Base-by-base conservation (phyloP, 2,113 vertebrate species). In the Mormyrus iriodes region DNA sequence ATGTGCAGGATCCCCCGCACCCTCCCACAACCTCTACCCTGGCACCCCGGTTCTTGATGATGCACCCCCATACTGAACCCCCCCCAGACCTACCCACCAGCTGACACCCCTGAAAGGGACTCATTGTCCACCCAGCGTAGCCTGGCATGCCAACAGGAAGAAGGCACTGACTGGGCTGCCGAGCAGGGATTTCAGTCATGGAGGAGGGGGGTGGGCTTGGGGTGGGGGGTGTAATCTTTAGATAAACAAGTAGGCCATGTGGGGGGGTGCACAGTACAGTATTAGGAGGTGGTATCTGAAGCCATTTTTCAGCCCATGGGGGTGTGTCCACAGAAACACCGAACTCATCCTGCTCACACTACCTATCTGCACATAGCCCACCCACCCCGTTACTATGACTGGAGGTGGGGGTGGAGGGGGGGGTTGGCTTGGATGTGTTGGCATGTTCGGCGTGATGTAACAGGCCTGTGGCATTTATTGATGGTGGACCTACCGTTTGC, bases 91-190 rank as follows among this genome's bases (percentile, higher is more conserved):
- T 52, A 79, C 85, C 88, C 79, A 65, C 15, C 69, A 76, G 69
- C 69, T 76, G 69, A 61, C 84, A 87, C 65, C 88, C 85, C 90
- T 89, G 73, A 90, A 90, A 91, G 91, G 86, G 51, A 90, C 85
- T 86, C 90, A 90, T 92, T 90, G 90, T 92, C 87, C 92, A 90
- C 92, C 92, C 89, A 69, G 88, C 6, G 8, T 9, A 2, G 19
- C 55, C 88, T 69, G 51, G 89, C 3, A 86, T 39, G 89, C 83
- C 48, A 84, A 88, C 79, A 82, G 89, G 88, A 84, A 65, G 87
- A 51, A 55, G 48, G 85, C 89, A 83, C 79, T 9, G 55, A 86
- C 82, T 9, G 46, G 58, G 86, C 55, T 8, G 86, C 35, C 19
- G 27, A 15, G 27, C 9, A 35, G 65, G 27, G 69, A 39, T 39